phyloP scores from a whole-genome alignment of 53 echinoderm and acorn worm genomes.

The Holothuria scabra region DNA sequence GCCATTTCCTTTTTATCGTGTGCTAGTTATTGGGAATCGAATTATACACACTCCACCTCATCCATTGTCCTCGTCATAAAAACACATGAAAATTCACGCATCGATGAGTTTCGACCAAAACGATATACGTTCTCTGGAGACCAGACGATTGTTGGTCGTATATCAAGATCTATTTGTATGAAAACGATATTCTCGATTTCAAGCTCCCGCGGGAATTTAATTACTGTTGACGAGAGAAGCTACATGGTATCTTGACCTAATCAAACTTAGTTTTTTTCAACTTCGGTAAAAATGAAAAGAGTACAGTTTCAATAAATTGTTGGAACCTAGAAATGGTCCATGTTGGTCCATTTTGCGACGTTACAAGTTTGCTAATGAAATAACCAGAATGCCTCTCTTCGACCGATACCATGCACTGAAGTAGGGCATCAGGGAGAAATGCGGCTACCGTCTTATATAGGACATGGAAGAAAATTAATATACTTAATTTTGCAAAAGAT shows the following conservation, averaged over 20 bases:
- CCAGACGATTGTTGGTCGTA: constrained; percentile 28
- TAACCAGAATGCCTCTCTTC: too few species aligned
- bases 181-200: constrained; percentile 32
- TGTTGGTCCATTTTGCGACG: too few species aligned
- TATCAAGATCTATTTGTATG: constrained; percentile 25
- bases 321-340: too few species aligned
- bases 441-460: too few species aligned
- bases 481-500: too few species aligned
- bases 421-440: too few species aligned
- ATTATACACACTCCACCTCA: constrained; percentile 14
- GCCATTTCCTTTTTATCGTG: constrained; percentile 32
- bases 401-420: too few species aligned
- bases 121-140: constrained; percentile 35
- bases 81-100: constrained; percentile 39
- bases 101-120: constrained; percentile 28
- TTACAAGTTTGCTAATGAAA: too few species aligned
- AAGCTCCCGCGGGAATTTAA: constrained; percentile 19
- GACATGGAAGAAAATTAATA: too few species aligned
- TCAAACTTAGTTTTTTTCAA: constrained; percentile 16
- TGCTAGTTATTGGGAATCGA: constrained; percentile 40
- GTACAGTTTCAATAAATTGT: neutral
- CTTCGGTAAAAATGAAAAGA: neutral
- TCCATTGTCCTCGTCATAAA: constrained; percentile 17
- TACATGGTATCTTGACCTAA: constrained; percentile 10
- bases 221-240: constrained; percentile 17